These are phyloP conservation scores for Drosophila grimshawi DNA, from an alignment of 1,140 invertebrate genomes.

Conservation along the genomic window DNA sequence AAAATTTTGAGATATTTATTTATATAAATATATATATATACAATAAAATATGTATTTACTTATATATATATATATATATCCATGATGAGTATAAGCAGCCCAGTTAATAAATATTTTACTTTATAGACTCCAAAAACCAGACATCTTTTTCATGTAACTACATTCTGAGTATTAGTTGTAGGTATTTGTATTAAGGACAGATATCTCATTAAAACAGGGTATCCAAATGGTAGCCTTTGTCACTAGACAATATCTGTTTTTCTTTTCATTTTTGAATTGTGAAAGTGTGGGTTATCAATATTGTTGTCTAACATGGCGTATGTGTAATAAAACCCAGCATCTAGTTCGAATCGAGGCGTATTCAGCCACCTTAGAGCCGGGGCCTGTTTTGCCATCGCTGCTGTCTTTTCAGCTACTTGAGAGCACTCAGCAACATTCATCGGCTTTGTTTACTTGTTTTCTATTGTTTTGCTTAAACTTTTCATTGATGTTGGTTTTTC, in stretches of 20 bases:
- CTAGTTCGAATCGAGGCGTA: slow-evolving; percentile 4
- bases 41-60: too few relatives aligned
- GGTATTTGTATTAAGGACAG: too few relatives aligned
- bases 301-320: slow-evolving; percentile 71
- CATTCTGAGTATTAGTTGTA: not conserved
- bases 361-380: not conserved
- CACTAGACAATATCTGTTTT: not conserved
- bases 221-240: not conserved
- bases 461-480: slow-evolving; percentile 81
- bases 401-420: slow-evolving; percentile 52
- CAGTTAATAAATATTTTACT: too few relatives aligned
- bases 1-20: too few relatives aligned
- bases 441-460: slow-evolving; percentile 76
- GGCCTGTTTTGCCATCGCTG: not conserved
- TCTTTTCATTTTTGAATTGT: not conserved
- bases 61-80: too few relatives aligned
- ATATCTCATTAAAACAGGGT: too few relatives aligned
- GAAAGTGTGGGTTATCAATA: slow-evolving; percentile 44
- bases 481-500: slow-evolving; percentile 80
- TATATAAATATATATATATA: too few relatives aligned
- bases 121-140: too few relatives aligned
- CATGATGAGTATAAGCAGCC: too few relatives aligned
- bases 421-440: slow-evolving; percentile 74
- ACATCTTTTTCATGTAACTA: too few relatives aligned
- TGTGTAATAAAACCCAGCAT: slow-evolving; percentile 59